Conservation (phyloP, 2,113 vertebrate species). For the Datnioides undecimradiatus region DNA sequence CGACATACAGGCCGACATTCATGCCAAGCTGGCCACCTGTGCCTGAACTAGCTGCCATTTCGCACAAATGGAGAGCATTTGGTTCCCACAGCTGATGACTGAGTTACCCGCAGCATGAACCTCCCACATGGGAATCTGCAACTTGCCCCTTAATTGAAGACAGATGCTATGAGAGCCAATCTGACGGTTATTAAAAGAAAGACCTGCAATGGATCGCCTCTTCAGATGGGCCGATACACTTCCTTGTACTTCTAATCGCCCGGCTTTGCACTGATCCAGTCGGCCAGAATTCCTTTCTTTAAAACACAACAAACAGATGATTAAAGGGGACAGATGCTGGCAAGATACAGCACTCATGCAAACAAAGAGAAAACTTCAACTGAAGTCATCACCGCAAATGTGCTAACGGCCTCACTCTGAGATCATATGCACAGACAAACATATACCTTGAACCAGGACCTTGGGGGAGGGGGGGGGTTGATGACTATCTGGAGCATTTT, state of each 20-base stretch:
- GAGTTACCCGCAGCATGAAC: constrained; percentile 77
- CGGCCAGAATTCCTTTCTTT: constrained; percentile 50
- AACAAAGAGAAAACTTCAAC: constrained; percentile 32
- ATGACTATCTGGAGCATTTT: constrained; percentile 29
- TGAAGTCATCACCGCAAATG: constrained; percentile 32
- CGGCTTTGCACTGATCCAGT: constrained; percentile 47
- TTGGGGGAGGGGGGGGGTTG: neutral
- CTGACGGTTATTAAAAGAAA: constrained; percentile 67
- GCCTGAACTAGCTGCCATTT: constrained; percentile 65
- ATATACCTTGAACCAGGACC: constrained; percentile 25
- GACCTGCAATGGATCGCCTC: constrained; percentile 64
- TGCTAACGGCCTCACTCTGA: constrained; percentile 12
- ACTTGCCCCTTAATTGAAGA: constrained; percentile 74
- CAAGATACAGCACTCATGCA: constrained; percentile 26
- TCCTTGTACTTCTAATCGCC: constrained; percentile 61
- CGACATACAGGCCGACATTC: constrained; percentile 54
- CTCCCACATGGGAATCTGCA: constrained; percentile 69
- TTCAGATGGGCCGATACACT: constrained; percentile 67
- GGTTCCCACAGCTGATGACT: constrained; percentile 84
- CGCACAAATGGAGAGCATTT: constrained; percentile 78
- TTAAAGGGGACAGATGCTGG: constrained; percentile 32
- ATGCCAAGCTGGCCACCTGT: constrained; percentile 75
- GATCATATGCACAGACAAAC: constrained; percentile 11
- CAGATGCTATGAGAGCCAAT: constrained; percentile 76
- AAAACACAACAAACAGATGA: constrained; percentile 62